These are phyloP conservation scores for Panopea generosa DNA, from an alignment of 2,888 invertebrate genomes.

Conservation along the genomic window DNA sequence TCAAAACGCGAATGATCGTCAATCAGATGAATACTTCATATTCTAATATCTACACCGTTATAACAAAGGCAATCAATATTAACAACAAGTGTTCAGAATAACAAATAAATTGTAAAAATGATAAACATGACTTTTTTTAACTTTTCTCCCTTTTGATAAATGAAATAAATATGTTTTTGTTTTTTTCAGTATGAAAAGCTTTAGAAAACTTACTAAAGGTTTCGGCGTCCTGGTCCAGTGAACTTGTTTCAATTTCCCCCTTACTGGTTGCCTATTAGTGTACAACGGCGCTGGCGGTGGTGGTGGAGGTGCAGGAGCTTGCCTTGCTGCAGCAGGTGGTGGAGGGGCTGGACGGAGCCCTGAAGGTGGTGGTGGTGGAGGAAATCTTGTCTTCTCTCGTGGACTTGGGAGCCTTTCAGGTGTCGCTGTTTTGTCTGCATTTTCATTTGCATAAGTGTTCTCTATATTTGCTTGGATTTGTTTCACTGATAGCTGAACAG, in stretches of 20 bases:
- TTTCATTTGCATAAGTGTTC: constrained; percentile 43
- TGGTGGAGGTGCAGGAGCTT: constrained; percentile 24
- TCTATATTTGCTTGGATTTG: constrained; percentile 45
- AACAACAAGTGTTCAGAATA: too few species aligned
- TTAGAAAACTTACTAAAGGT: constrained; percentile 65
- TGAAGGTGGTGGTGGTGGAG: constrained; percentile 44
- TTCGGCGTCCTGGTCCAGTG: constrained; percentile 71
- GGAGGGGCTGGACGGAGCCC: constrained; percentile 5
- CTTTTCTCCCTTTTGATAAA: too few species aligned
- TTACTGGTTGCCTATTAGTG: not conserved
- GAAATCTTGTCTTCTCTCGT: constrained; percentile 13
- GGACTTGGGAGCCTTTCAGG: constrained; percentile 2
- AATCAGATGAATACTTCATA: too few species aligned
- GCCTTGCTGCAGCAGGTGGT: not conserved
- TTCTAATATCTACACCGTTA: too few species aligned
- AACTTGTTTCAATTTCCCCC: constrained; percentile 65
- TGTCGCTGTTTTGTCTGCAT: constrained; percentile 13
- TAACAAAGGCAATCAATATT: too few species aligned
- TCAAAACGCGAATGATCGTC: too few species aligned
- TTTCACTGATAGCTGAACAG: constrained; percentile 30
- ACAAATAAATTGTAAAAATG: too few species aligned
- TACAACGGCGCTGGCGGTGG: constrained; percentile 30
- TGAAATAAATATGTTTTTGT: too few species aligned
- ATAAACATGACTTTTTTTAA: too few species aligned
- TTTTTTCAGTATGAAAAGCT: too few species aligned